phyloP scores from a whole-genome alignment of 2,888 invertebrate species.

The Acrobasis consociella region DNA sequence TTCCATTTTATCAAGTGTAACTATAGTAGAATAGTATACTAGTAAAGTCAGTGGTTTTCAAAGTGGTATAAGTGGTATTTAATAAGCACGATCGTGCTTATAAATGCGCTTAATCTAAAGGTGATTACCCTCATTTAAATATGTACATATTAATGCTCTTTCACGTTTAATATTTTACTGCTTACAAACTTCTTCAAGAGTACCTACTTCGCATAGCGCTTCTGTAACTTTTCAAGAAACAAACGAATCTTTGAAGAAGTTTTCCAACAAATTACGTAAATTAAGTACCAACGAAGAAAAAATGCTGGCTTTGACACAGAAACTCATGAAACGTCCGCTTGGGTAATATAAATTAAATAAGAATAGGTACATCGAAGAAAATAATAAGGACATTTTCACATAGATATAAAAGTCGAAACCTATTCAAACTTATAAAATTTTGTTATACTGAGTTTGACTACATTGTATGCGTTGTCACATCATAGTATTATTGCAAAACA shows the following conservation, averaged over 20 bases:
- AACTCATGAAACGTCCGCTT: not conserved
- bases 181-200: not conserved
- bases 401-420: not conserved
- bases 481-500: too few species aligned
- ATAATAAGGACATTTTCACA: not conserved
- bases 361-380: not conserved
- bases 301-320: not conserved
- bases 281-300: slow-evolving; percentile 1
- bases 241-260: slow-evolving; percentile 1
- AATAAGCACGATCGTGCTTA: too few species aligned
- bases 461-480: too few species aligned
- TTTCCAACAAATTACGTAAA: not conserved
- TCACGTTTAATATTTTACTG: not conserved
- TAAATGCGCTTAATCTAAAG: too few species aligned
- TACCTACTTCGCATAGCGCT: not conserved
- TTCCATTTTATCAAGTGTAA: too few species aligned
- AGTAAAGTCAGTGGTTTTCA: too few species aligned
- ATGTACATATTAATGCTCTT: not conserved
- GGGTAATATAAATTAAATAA: not conserved
- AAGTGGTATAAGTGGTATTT: too few species aligned
- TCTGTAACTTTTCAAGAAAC: slow-evolving; percentile 1
- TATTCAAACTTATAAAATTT: too few species aligned
- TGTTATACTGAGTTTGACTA: too few species aligned
- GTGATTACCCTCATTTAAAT: not conserved
- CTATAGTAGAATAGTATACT: too few species aligned